Evolutionary conservation across 2,888 invertebrate species (phyloP).

Genomic region (Rhodophaea formosa): DNA sequence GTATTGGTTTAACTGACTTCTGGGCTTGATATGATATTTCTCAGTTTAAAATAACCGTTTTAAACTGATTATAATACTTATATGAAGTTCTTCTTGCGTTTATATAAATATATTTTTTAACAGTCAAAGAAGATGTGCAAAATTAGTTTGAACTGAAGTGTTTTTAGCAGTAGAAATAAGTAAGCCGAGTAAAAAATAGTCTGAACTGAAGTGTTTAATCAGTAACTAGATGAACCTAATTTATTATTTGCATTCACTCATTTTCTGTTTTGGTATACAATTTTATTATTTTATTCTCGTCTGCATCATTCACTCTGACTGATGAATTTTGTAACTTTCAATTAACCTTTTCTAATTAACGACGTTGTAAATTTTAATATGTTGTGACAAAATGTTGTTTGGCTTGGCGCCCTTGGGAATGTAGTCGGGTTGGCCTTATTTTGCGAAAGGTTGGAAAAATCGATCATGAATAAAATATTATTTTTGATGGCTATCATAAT

Average conservation of each 20-base stretch:
- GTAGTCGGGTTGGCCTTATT: not conserved
- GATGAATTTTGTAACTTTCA: slow-evolving; percentile 14
- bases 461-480: not conserved
- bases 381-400: slow-evolving; percentile 10
- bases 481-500: not conserved
- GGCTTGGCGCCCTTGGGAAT: slow-evolving; percentile 2
- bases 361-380: slow-evolving; percentile 13
- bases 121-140: too few relatives aligned
- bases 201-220: not conserved
- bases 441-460: slow-evolving; percentile 5
- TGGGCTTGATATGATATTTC: too few relatives aligned
- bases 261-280: not conserved
- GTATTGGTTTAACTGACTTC: too few relatives aligned
- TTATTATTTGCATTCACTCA: not conserved
- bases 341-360: slow-evolving; percentile 13
- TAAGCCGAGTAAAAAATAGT: too few relatives aligned
- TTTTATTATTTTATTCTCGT: not conserved
- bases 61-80: too few relatives aligned
- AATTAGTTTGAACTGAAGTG: not conserved
- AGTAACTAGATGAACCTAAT: not conserved
- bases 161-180: too few relatives aligned
- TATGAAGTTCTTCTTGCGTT: too few relatives aligned
- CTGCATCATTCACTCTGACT: slow-evolving; percentile 1
- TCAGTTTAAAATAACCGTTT: too few relatives aligned
- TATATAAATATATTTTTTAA: too few relatives aligned